phyloP scores from a whole-genome alignment of 2,888 invertebrate species.

The Andrena fulva region DNA sequence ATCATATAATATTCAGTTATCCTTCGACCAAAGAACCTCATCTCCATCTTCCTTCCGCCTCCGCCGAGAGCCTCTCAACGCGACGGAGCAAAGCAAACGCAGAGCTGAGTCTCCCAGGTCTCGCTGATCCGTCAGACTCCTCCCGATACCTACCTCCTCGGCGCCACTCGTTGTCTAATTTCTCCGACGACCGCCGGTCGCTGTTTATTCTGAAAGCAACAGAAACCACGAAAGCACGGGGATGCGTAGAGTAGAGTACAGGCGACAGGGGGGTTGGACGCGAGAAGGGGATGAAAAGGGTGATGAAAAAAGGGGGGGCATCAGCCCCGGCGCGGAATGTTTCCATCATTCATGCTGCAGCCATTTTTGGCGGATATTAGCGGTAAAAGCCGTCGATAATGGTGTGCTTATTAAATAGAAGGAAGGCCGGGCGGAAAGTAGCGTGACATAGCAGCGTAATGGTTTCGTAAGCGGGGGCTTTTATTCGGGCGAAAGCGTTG shows the following conservation, averaged over 20 bases:
- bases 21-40: not conserved
- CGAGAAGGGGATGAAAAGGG: not conserved
- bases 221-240: not conserved
- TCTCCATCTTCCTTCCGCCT: not conserved
- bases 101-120: not conserved
- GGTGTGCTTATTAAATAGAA: constrained; percentile 38
- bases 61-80: not conserved
- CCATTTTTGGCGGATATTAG: constrained; percentile 36
- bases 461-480: constrained; percentile 16
- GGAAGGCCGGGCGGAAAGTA: not conserved
- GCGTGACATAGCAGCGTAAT: constrained; percentile 30
- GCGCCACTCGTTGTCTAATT: not conserved
- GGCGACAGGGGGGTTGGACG: too few relatives aligned
- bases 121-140: not conserved
- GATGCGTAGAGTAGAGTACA: not conserved
- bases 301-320: not conserved
- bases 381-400: constrained; percentile 47
- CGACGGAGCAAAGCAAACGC: constrained; percentile 29
- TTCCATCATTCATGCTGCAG: constrained; percentile 6
- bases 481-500: not conserved
- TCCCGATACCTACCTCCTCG: constrained; percentile 5
- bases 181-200: not conserved
- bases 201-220: constrained; percentile 31
- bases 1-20: too few relatives aligned
- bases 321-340: constrained; percentile 14